These are phyloP conservation scores for Microchrysa polita DNA, from an alignment of 2,888 invertebrate genomes.

Conservation along the genomic window DNA sequence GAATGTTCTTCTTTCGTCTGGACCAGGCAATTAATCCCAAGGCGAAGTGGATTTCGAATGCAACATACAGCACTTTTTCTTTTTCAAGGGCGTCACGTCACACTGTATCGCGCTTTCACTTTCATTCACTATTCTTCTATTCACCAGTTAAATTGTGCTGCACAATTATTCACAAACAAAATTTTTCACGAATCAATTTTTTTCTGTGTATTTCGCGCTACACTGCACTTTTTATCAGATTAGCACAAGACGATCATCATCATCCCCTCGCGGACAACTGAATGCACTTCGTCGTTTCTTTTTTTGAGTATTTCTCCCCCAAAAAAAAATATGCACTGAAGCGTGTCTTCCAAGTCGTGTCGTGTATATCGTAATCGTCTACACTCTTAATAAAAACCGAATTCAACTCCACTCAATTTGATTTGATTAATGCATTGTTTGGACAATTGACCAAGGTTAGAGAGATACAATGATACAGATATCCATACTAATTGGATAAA, in stretches of 20 bases:
- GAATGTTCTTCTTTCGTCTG: neutral
- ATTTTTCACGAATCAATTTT: no score
- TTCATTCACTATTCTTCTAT: no score
- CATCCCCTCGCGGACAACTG: no score
- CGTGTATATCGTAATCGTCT: no score
- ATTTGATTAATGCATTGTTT: constrained; percentile 25
- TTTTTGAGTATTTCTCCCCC: neutral
- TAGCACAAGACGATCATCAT: no score
- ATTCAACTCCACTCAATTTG: constrained; percentile 26
- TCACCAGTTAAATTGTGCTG: no score
- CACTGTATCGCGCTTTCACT: no score
- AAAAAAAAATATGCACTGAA: constrained; percentile 25
- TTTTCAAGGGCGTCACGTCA: no score
- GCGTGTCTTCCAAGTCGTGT: neutral
- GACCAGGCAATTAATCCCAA: constrained; percentile 12
- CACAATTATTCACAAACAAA: no score
- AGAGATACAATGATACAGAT: constrained; percentile 7
- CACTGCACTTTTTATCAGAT: no score
- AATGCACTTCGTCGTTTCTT: no score
- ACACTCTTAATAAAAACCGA: constrained; percentile 2
- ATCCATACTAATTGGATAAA: constrained; percentile 2
- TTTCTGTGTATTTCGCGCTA: no score
- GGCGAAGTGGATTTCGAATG: neutral
- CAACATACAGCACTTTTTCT: neutral
- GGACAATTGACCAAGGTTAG: constrained; percentile 13